Percentiles rank a stretch among this genome's conserved stretches.
These are phyloP conservation scores for Nettapus auritus DNA, from an alignment of 2,113 vertebrate genomes.

Conservation along the genomic window DNA sequence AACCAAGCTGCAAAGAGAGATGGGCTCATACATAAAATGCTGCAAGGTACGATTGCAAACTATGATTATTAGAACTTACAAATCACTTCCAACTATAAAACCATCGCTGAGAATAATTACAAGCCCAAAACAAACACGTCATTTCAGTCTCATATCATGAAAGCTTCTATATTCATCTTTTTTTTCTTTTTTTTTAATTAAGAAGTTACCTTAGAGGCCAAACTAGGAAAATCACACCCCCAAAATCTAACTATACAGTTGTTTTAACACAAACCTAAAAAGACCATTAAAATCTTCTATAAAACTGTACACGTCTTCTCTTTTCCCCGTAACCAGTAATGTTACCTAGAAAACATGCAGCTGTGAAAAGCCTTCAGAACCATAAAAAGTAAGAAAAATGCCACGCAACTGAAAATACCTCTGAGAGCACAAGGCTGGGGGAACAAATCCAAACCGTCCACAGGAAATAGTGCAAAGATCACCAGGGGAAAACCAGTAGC, in stretches of 20 bases:
- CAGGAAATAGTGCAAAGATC: not conserved
- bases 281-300: not conserved
- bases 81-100: constrained; percentile 29
- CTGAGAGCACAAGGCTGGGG: not conserved
- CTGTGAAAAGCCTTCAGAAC: not conserved
- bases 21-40: not conserved
- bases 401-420: not conserved
- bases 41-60: not conserved
- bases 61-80: constrained; percentile 15
- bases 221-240: not conserved
- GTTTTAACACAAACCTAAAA: not conserved
- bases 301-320: not conserved
- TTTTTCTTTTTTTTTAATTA: not conserved
- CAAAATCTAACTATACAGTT: not conserved
- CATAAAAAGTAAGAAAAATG: not conserved
- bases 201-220: not conserved
- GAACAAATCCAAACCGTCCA: not conserved
- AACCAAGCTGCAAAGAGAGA: not conserved
- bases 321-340: not conserved
- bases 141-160: not conserved
- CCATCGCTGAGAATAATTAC: not conserved
- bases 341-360: not conserved
- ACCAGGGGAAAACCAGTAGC: not conserved
- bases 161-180: not conserved
- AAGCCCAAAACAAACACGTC: not conserved